These are phyloP conservation scores for Diadumene lineata DNA, from an alignment of 92 coral and sea anemone genomes.

Conservation along the genomic window DNA sequence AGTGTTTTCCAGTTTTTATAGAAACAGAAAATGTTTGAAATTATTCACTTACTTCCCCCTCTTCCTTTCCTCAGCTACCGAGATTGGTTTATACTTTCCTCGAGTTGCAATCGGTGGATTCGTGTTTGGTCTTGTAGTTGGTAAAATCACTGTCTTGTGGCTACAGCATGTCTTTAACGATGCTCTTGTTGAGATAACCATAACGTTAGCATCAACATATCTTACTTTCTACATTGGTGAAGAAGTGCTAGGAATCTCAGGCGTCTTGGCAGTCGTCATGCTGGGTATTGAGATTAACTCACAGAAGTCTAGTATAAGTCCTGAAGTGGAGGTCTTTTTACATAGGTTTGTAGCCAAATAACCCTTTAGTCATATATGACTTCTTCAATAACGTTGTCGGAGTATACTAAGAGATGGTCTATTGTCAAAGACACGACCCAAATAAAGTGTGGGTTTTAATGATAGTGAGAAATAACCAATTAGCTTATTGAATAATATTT, in stretches of 20 bases:
- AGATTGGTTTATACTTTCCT: constrained; percentile 94
- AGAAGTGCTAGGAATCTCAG: constrained; percentile 94
- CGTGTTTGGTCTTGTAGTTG: constrained; percentile 91
- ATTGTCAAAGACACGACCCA: too few relatives aligned
- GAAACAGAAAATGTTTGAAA: too few relatives aligned
- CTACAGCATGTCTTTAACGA: constrained; percentile 97
- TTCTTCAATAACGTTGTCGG: too few relatives aligned
- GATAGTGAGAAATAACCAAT: too few relatives aligned
- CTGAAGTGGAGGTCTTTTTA: constrained; percentile 94
- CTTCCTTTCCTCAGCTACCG: constrained; percentile 54
- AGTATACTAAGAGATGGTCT: too few relatives aligned
- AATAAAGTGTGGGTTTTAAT: too few relatives aligned
- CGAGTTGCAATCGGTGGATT: constrained; percentile 98
- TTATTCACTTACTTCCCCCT: too few relatives aligned
- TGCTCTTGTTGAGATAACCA: constrained; percentile 96
- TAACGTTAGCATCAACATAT: constrained; percentile 93
- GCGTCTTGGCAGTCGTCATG: constrained; percentile 97
- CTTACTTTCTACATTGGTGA: constrained; percentile 96
- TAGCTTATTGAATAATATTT: too few relatives aligned
- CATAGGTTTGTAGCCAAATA: constrained; percentile 79
- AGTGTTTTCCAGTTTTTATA: too few relatives aligned
- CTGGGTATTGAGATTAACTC: constrained; percentile 94
- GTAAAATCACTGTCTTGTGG: constrained; percentile 98
- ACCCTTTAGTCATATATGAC: too few relatives aligned
- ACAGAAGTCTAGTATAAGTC: constrained; percentile 93